Conservation (phyloP, 2,888 invertebrate genomes). For the Chydorus sphaericus region DNA sequence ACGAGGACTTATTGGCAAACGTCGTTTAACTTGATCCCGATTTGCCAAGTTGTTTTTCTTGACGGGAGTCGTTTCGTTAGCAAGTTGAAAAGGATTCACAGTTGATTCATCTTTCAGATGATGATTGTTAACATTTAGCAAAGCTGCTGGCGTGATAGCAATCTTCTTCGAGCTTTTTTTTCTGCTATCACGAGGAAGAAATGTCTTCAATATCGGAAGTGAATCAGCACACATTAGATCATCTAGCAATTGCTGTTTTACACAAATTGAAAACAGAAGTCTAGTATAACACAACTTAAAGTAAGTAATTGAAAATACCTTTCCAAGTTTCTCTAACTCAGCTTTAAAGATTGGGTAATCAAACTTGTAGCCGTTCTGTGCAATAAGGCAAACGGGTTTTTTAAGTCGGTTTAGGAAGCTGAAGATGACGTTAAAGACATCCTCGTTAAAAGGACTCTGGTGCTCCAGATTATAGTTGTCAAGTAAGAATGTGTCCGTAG, state of each 20-base stretch:
- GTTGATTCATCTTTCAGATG: no score
- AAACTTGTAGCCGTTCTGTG: conserved; percentile 62
- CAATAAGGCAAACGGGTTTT: conserved; percentile 59
- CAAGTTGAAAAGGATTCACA: conserved; percentile 24
- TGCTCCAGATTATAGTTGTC: conserved; percentile 48
- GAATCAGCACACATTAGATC: conserved; percentile 52
- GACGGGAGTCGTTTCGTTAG: conserved; percentile 40
- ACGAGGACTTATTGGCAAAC: conserved; percentile 33
- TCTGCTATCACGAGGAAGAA: conserved; percentile 26
- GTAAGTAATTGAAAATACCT: conserved; percentile 22
- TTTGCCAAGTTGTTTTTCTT: no score
- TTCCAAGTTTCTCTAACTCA: conserved; percentile 39
- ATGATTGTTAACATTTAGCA: no score
- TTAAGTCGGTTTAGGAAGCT: conserved; percentile 46
- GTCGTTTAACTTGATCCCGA: no score
- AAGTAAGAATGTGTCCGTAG: conserved; percentile 36
- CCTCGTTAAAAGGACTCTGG: conserved; percentile 42
- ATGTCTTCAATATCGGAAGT: conserved; percentile 40
- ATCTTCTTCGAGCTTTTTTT: not conserved
- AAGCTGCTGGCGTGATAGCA: no score
- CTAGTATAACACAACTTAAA: not conserved
- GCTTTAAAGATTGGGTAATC: conserved; percentile 61
- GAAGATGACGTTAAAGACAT: conserved; percentile 40
- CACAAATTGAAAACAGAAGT: conserved; percentile 11
- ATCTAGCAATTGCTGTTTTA: conserved; percentile 31